A percentile compares a stretch with the other conserved stretches of the same genome.
Evolutionary conservation across 2,113 vertebrate species (phyloP).

Genomic region (Sapayoa aenigma): DNA sequence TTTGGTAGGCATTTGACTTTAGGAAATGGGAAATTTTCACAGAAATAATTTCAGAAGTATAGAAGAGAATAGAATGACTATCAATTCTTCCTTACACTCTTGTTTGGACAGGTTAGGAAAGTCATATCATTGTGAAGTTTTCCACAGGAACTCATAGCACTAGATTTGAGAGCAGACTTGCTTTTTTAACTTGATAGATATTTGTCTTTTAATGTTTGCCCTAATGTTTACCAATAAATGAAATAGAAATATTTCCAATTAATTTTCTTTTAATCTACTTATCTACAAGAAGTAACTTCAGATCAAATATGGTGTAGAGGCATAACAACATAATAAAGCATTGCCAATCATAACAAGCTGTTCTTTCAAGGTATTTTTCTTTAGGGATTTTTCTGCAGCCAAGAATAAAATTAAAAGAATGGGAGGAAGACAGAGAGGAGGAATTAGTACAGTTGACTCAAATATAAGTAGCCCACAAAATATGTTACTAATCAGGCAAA

Average conservation of each 20-base stretch:
- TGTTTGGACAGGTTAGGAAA: slow-evolving; percentile 13
- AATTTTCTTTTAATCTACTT: slow-evolving; percentile 8
- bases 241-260: slow-evolving; percentile 7
- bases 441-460: slow-evolving; percentile 22
- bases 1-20: background rate
- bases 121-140: background rate
- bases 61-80: background rate
- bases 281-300: slow-evolving; percentile 1
- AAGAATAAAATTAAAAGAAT: slow-evolving; percentile 31
- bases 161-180: background rate
- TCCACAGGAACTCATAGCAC: background rate
- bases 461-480: slow-evolving; percentile 6
- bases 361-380: slow-evolving; percentile 25
- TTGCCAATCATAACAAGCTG: background rate
- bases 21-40: background rate
- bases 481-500: slow-evolving; percentile 4
- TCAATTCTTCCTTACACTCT: background rate
- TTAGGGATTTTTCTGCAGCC: background rate
- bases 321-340: background rate
- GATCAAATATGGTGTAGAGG: background rate
- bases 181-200: background rate
- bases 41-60: background rate
- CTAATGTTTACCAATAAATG: background rate
- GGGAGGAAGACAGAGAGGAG: background rate
- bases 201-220: background rate